Evolutionary conservation across 2,888 invertebrate genomes (phyloP).

Genomic region (Lasioglossum lativentre): DNA sequence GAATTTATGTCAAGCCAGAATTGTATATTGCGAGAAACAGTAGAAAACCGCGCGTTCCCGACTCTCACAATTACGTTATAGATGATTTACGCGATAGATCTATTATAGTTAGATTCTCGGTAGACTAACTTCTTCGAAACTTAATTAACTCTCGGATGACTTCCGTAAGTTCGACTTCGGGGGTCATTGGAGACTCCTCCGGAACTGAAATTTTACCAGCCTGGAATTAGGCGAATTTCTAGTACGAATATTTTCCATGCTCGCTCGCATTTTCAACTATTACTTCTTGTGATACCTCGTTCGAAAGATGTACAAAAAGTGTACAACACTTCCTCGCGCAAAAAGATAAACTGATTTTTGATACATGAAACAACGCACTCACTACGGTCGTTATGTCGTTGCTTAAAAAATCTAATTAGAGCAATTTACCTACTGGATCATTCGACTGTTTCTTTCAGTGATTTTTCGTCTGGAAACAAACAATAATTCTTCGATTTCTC

Average conservation of each 20-base stretch:
- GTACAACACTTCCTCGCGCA: neutral
- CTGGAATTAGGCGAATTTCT: neutral
- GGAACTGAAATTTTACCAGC: neutral
- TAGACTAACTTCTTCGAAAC: neutral
- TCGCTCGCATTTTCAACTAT: neutral
- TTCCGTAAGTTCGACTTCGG: neutral
- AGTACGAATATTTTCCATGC: neutral
- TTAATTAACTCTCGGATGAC: constrained; percentile 6
- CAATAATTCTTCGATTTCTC: no score
- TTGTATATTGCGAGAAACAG: no score
- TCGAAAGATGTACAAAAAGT: neutral
- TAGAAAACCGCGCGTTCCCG: neutral
- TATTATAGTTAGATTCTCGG: neutral
- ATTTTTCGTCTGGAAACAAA: no score
- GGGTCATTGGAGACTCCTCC: neutral
- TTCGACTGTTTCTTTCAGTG: no score
- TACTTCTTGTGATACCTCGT: neutral
- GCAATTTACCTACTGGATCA: no score
- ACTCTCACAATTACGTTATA: neutral
- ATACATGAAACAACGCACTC: no score
- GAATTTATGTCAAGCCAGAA: no score
- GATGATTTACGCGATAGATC: neutral
- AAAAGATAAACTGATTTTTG: no score
- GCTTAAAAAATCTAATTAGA: neutral
- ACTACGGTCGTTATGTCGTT: no score